phyloP scores from a whole-genome alignment of 2,113 vertebrate genomes.

The Istiophorus platypterus region DNA sequence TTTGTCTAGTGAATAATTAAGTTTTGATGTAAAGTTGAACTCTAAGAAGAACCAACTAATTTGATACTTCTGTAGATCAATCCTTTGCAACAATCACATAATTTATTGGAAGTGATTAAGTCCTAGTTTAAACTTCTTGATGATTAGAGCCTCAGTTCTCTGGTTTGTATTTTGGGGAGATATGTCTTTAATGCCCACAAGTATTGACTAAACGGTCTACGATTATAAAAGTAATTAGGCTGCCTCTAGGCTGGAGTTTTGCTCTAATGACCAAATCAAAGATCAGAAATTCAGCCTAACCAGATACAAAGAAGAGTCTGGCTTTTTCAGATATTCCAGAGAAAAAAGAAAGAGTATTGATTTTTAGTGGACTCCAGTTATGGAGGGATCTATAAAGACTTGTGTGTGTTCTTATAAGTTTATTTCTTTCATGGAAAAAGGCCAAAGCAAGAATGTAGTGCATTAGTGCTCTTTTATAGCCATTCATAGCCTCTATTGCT shows the following conservation, averaged over 20 bases:
- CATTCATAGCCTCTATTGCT: no score
- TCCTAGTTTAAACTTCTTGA: background rate
- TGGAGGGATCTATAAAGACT: slow-evolving; percentile 56
- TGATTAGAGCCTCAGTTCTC: background rate
- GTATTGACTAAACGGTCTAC: slow-evolving; percentile 21
- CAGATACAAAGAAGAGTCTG: slow-evolving; percentile 12
- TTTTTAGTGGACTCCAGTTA: slow-evolving; percentile 43
- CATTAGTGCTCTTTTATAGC: background rate
- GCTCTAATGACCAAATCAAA: slow-evolving; percentile 39
- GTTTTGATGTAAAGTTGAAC: background rate
- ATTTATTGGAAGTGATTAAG: background rate
- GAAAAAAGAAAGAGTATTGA: slow-evolving; percentile 35
- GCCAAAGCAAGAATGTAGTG: slow-evolving; percentile 37
- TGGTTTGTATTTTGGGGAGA: slow-evolving; percentile 4
- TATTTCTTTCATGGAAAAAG: slow-evolving; percentile 55
- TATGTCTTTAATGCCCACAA: slow-evolving; percentile 15
- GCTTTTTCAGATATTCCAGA: slow-evolving; percentile 48
- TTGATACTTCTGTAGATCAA: background rate
- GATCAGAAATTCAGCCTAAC: slow-evolving; percentile 32
- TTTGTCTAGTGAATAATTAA: background rate
- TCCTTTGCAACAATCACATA: background rate
- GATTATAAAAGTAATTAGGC: slow-evolving; percentile 3
- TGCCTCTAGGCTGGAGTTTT: slow-evolving; percentile 14
- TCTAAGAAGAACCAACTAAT: background rate
- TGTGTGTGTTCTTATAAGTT: slow-evolving; percentile 53